Evolutionary conservation across 2,888 invertebrate genomes (phyloP), one percentile per base, ranked within the genome.

Genomic region (Andrena trimmerana): DNA sequence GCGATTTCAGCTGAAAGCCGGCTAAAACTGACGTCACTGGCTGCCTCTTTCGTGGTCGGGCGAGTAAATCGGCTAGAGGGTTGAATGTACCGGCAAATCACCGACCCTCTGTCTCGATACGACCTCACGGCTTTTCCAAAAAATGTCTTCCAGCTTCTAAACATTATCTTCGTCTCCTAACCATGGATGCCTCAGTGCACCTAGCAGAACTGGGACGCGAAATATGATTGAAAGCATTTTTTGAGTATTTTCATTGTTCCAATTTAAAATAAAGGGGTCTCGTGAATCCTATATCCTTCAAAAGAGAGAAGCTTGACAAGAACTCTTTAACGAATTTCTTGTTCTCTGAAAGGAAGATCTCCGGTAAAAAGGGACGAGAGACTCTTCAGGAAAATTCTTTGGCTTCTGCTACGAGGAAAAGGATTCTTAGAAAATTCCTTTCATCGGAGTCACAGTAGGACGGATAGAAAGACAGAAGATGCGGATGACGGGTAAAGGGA

Each of bases 61-160:
- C 42, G 33, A 13, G 16, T 78, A 78, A 80, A 70, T 78, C 70
- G 65, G 78, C 36, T 77, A 70, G 24, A 65, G 63, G 78, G 69
- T 63, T 76, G 63, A 52, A 60, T 10, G 24, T 31, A 31, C 8
- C n/a, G 54, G 2, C 57, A 36, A 36, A 36, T 69, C 62, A 1
- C 24, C 20, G 8, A 59, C 67, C 31, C 52, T 13, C 3, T 8
- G 29, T 20, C 50, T 50, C 48, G 13, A 60, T 70, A 31, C 29
- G 27, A 29, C 50, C 7, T 10, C 0, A 2, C 31, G 13, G 13
- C n/a, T 2, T 20, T 31, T 24, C 24, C 36, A 42, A 42, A 42
- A 42, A 42, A 42, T 16, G 0, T 42, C 42, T 42, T 1, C 16
- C 42, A 24, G 13, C 13, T 52, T 20, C n/a, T 2, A 20, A 52